Base-by-base conservation (phyloP, 2,888 invertebrate genomes). In the Sisyra nigra region DNA sequence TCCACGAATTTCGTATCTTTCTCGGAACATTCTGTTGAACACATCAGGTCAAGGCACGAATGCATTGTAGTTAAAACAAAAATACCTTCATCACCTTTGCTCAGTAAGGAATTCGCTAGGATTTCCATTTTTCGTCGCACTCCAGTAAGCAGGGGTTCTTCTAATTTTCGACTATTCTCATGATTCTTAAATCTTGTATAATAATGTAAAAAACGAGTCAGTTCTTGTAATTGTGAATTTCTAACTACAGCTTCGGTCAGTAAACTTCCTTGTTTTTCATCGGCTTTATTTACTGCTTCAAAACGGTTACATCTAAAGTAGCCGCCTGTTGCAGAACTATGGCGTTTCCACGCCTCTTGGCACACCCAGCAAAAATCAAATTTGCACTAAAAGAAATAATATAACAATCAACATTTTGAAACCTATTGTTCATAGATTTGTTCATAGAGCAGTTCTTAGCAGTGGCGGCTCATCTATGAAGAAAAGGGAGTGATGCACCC, bases 311-410 rank as follows among this genome's bases (percentile, higher is more conserved):
- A 64, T 8, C 43, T 66, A 55, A 79, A 79, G 55, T 78, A 79
- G 3, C 79, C 78, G 2, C 78, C 79, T 1, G 78, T 79, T 3
- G 73, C 72, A 1, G 76, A 74, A 52, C 74, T 74, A 56, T 79
- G 79, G 40, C 73, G 67, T 56, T 78, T 78, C 79, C 79, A 79
- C 15, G 72, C 69, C 54, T 78, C 78, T 54, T 77, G 65, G 53
- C 79, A 80, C 29, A 79, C 75, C 79, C 79, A 79, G 58, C 79
- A 79, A 53, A 78, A 79, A 55, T 79, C 78, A 57, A 71, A 73
- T 59, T 77, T 78, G 54, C 78, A 79, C 75, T 76, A 33, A 66
- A 63, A 47, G 48, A 46, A 48, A 45, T 42, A 41, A 40, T 29
- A 30, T 35, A 8, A 45, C 17, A 14, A n/a, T n/a, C n/a, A n/a